Conservation (phyloP, 1,140 invertebrate genomes). For the Penaeus chinensis region DNA sequence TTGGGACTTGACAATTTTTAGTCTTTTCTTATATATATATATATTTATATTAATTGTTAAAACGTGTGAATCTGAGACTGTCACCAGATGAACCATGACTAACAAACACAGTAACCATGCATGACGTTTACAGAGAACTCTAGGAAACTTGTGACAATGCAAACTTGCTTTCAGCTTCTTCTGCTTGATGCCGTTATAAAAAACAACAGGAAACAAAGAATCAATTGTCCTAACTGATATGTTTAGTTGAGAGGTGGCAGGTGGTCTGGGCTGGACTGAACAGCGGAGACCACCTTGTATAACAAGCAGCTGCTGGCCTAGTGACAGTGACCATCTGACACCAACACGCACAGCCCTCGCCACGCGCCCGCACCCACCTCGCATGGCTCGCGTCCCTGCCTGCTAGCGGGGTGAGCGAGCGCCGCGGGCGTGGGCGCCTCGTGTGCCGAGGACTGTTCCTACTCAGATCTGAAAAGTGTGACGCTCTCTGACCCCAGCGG, state of each 20-base stretch:
- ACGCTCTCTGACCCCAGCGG: constrained; percentile 5
- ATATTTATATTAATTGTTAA: background rate
- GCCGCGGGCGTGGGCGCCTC: too few relatives aligned
- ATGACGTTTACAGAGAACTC: constrained; percentile 35
- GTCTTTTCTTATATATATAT: background rate
- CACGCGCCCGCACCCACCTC: background rate
- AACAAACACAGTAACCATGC: constrained; percentile 36
- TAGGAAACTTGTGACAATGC: constrained; percentile 30
- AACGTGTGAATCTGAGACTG: constrained; percentile 35
- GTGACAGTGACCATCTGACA: constrained; percentile 47
- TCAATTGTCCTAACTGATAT: constrained; percentile 62
- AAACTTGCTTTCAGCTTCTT: constrained; percentile 19
- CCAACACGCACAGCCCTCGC: constrained; percentile 14
- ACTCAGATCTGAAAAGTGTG: constrained; percentile 32
- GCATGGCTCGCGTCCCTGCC: constrained; percentile 5
- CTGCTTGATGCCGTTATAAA: constrained; percentile 51
- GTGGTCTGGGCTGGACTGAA: constrained; percentile 35
- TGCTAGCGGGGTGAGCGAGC: background rate
- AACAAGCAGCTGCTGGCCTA: constrained; percentile 49
- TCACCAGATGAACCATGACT: constrained; percentile 47
- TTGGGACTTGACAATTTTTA: constrained; percentile 9
- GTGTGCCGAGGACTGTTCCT: constrained; percentile 25
- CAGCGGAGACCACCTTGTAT: constrained; percentile 43
- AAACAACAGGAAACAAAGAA: constrained; percentile 54
- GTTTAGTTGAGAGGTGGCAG: constrained; percentile 56